Conservation (phyloP, 2,797 vertebrate genomes). For the Leptodactylus fallax region DNA sequence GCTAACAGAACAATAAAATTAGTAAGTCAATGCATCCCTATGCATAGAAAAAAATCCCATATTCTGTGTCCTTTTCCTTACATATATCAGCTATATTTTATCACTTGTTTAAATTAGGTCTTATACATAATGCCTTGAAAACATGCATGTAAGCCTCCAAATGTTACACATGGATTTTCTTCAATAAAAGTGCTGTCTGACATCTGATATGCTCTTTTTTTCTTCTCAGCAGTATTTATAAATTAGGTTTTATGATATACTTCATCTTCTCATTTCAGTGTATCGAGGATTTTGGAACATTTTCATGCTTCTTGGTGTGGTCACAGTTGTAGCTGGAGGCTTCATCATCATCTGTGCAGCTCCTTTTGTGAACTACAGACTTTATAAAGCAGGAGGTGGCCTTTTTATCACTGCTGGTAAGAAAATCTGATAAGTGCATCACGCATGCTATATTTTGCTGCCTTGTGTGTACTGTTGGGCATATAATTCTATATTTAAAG, state of each 20-base stretch:
- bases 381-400: slow-evolving; percentile 92
- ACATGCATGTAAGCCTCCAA: background rate
- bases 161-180: background rate
- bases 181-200: background rate
- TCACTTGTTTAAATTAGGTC: background rate
- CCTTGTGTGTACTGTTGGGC: background rate
- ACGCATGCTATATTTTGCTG: background rate
- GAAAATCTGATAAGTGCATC: slow-evolving; percentile 52
- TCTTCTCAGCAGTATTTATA: slow-evolving; percentile 5
- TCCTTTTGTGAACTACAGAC: slow-evolving; percentile 87
- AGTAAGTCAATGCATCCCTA: too few species aligned
- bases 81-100: background rate
- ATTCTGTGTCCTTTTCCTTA: background rate
- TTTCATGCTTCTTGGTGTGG: slow-evolving; percentile 90
- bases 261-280: slow-evolving; percentile 75
- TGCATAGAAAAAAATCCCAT: too few species aligned
- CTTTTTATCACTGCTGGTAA: slow-evolving; percentile 88
- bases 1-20: too few species aligned
- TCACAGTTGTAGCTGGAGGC: slow-evolving; percentile 81
- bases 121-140: background rate
- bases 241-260: background rate
- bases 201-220: background rate
- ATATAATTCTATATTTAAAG: background rate
- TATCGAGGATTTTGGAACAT: slow-evolving; percentile 96
- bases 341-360: slow-evolving; percentile 96